Conservation (phyloP, 1,140 invertebrate species). For the Pristionchus pacificus region DNA sequence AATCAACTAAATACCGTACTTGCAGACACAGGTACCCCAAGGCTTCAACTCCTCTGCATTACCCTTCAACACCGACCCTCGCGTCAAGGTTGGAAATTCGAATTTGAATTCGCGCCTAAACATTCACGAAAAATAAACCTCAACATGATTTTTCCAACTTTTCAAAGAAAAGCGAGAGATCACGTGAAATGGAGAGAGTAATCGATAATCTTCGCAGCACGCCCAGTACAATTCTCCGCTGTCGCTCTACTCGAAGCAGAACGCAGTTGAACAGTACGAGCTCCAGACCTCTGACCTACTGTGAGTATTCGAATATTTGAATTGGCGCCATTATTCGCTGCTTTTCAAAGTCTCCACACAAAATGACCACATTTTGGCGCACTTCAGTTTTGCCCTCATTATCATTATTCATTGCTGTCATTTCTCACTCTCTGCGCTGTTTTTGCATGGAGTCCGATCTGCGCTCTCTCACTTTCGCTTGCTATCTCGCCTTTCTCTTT, state of each 20-base stretch:
- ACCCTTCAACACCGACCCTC: slow-evolving; percentile 29
- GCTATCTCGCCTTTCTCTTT: no score
- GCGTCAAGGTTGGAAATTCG: slow-evolving; percentile 26
- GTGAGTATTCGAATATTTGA: background rate
- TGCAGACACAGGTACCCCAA: slow-evolving; percentile 21
- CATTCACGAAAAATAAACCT: no score
- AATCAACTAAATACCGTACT: no score
- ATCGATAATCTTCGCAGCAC: slow-evolving; percentile 11
- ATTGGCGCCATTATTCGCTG: background rate
- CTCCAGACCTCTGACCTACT: slow-evolving; percentile 35
- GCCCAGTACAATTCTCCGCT: slow-evolving; percentile 33
- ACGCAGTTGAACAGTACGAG: slow-evolving; percentile 36
- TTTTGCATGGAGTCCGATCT: background rate
- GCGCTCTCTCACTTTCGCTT: background rate
- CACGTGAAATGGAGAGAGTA: no score
- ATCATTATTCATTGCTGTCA: background rate
- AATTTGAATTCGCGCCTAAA: no score
- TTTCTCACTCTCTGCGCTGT: background rate
- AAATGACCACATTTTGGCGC: no score
- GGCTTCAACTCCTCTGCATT: slow-evolving; percentile 37
- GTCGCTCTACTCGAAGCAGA: slow-evolving; percentile 31
- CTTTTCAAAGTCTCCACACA: no score
- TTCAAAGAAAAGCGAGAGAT: no score
- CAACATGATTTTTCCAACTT: background rate
- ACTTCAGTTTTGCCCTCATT: slow-evolving; percentile 1